Evolutionary conservation across 2,113 vertebrate species (phyloP).

Genomic region (Nibea albiflora): DNA sequence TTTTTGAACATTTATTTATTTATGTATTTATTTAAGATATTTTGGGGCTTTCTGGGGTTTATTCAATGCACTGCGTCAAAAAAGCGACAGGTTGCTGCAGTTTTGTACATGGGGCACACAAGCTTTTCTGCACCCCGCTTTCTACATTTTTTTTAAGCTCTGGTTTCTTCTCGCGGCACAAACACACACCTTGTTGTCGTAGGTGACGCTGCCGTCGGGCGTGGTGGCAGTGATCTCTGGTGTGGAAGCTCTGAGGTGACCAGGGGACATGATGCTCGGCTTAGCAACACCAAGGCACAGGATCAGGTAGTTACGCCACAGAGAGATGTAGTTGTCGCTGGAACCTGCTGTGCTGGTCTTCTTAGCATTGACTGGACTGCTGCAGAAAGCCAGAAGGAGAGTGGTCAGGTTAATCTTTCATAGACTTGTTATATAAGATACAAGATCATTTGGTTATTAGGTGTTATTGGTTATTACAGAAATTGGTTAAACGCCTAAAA

Average conservation of each 20-base stretch:
- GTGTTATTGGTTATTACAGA: constrained; percentile 5
- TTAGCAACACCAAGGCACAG: constrained; percentile 97
- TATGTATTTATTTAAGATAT: too few species aligned
- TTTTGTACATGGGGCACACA: too few species aligned
- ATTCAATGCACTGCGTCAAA: too few species aligned
- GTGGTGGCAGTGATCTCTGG: constrained; percentile 98
- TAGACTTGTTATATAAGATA: background rate
- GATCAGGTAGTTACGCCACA: constrained; percentile 99
- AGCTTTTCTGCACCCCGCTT: too few species aligned
- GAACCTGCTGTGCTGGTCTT: constrained; percentile 93
- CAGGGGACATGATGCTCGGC: constrained; percentile 98
- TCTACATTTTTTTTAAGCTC: background rate
- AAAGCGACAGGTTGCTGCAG: too few species aligned
- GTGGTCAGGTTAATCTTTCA: background rate
- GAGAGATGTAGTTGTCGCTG: constrained; percentile 93
- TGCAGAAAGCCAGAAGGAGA: constrained; percentile 61
- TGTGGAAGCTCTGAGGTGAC: constrained; percentile 95
- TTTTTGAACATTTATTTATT: too few species aligned
- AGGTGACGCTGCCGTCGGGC: constrained; percentile 94
- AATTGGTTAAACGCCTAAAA: background rate
- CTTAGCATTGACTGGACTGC: constrained; percentile 97
- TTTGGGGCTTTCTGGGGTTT: too few species aligned
- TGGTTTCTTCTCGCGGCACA: background rate
- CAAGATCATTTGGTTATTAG: background rate
- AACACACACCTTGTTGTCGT: constrained; percentile 93